phyloP scores from a whole-genome alignment of 1,140 invertebrate genomes.

The Trialeurodes vaporariorum region DNA sequence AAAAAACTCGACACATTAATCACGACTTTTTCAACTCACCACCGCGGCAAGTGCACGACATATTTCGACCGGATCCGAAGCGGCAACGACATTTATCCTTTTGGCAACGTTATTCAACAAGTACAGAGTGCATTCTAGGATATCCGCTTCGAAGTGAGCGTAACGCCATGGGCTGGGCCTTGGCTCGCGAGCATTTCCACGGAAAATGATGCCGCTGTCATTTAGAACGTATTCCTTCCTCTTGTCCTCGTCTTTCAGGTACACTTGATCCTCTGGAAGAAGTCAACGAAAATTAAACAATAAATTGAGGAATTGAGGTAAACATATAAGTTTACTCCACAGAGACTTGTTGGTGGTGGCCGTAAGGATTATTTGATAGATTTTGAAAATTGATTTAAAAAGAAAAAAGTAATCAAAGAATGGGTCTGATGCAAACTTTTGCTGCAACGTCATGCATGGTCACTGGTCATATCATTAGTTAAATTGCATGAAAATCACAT shows the following conservation, averaged over 20 bases:
- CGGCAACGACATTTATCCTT: slow-evolving; percentile 38
- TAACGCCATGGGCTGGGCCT: slow-evolving; percentile 82
- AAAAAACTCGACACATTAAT: no score
- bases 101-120: slow-evolving; percentile 61
- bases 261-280: slow-evolving; percentile 43
- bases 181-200: slow-evolving; percentile 70
- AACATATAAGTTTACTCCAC: no score
- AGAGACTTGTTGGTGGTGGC: no score
- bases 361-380: no score
- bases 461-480: no score
- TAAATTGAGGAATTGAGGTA: no score
- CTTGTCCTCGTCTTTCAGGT: slow-evolving; percentile 50
- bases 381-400: no score
- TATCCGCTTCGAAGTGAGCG: slow-evolving; percentile 74
- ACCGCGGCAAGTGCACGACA: slow-evolving; percentile 66
- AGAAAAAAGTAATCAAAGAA: no score
- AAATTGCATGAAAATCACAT: no score
- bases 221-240: slow-evolving; percentile 75
- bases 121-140: slow-evolving; percentile 73
- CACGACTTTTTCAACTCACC: no score
- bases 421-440: no score
- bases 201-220: slow-evolving; percentile 81
- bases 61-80: slow-evolving; percentile 64
- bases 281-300: slow-evolving; percentile 2
- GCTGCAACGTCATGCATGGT: no score